phyloP scores from a whole-genome alignment of 64 coral and sea anemone genomes.

The Pocillopora verrucosa region DNA sequence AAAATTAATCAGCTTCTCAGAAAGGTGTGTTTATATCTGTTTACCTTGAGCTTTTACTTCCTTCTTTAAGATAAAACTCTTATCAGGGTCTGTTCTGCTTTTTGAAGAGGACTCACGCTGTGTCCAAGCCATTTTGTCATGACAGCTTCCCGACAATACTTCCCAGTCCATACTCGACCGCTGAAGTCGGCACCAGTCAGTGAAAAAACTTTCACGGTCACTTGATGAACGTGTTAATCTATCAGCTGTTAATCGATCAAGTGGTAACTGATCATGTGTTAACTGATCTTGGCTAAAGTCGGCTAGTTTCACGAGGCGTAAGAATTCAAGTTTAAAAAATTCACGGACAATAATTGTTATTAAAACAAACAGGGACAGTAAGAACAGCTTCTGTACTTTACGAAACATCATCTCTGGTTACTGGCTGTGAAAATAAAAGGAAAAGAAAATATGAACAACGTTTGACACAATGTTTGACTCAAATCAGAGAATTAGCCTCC shows the following conservation, averaged over 20 bases:
- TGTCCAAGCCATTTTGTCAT: slow-evolving; percentile 57
- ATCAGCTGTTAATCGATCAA: no score
- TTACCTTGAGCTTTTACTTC: slow-evolving; percentile 53
- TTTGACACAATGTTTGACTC: no score
- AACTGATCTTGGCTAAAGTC: neutral
- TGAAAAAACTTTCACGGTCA: slow-evolving; percentile 8
- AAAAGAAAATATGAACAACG: neutral
- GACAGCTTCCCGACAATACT: slow-evolving; percentile 40
- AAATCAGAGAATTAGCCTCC: no score
- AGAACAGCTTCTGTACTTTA: neutral
- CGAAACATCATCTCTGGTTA: neutral
- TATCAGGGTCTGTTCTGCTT: slow-evolving; percentile 39
- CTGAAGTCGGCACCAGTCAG: slow-evolving; percentile 62
- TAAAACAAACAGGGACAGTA: neutral
- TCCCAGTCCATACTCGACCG: slow-evolving; percentile 69
- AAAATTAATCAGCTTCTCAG: neutral
- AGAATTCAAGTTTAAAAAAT: neutral
- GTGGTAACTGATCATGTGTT: neutral
- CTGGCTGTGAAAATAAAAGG: neutral
- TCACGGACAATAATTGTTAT: neutral
- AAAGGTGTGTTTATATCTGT: no score
- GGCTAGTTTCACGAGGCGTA: neutral
- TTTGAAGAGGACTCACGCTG: slow-evolving; percentile 47
- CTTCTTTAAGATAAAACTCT: slow-evolving; percentile 60
- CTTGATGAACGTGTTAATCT: no score